Conservation (phyloP, 2,888 invertebrate genomes). For the Calameuta idolon region DNA sequence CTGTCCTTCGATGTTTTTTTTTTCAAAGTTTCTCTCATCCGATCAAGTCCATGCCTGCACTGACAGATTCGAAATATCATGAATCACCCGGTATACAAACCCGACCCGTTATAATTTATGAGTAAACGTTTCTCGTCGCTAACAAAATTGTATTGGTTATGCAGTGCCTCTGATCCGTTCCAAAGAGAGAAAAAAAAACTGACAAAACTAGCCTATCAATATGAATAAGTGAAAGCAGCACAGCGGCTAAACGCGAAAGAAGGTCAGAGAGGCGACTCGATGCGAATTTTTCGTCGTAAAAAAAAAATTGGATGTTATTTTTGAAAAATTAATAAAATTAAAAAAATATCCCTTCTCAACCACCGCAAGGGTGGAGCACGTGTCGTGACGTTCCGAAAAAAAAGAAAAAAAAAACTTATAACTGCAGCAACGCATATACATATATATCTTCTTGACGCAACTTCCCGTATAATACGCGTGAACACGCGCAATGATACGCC, state of each 20-base stretch:
- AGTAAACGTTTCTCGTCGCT: background rate
- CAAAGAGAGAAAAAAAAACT: background rate
- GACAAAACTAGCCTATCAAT: background rate
- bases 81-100: background rate
- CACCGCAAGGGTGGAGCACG: no score
- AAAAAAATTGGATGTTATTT: background rate
- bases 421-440: background rate
- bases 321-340: background rate
- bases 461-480: background rate
- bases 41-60: background rate
- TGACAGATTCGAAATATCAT: background rate
- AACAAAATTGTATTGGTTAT: background rate
- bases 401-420: background rate
- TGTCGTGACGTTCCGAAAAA: background rate
- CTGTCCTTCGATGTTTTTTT: background rate
- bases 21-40: background rate
- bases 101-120: background rate
- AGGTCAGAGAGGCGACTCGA: background rate
- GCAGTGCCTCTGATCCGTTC: accelerated
- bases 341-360: background rate
- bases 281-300: background rate
- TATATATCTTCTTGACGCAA: background rate
- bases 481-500: background rate
- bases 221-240: background rate
- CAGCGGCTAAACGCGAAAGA: background rate